Evolutionary conservation across 2,888 invertebrate species (phyloP).

Genomic region (Drosophila kokeensis): DNA sequence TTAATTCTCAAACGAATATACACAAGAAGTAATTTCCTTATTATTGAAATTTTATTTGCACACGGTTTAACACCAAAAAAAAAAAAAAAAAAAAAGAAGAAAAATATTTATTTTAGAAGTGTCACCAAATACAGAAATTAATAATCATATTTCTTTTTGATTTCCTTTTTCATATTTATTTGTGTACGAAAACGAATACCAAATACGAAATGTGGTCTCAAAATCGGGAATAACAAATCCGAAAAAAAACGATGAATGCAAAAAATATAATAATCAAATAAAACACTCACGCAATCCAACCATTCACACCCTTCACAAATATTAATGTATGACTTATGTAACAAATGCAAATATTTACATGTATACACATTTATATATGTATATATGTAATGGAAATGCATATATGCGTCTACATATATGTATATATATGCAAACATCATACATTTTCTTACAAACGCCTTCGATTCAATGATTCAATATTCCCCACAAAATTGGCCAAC

Average conservation of each 20-base stretch:
- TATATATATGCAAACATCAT: constrained; percentile 25
- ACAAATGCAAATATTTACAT: constrained; percentile 45
- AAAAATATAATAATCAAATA: constrained; percentile 58
- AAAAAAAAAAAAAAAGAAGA: neutral
- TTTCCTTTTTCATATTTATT: constrained; percentile 85
- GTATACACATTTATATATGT: constrained; percentile 31
- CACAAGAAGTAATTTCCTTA: constrained; percentile 16
- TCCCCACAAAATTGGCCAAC: constrained; percentile 40
- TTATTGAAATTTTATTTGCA: constrained; percentile 28
- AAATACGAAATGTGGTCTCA: constrained; percentile 84
- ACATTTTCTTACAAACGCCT: constrained; percentile 22
- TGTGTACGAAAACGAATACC: constrained; percentile 83
- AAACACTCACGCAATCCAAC: constrained; percentile 61
- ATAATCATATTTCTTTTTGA: constrained; percentile 84
- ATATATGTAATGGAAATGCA: constrained; percentile 30
- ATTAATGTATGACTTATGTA: constrained; percentile 55
- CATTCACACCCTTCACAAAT: constrained; percentile 52
- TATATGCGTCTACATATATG: constrained; percentile 31
- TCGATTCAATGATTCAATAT: constrained; percentile 22
- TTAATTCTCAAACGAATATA: constrained; percentile 11
- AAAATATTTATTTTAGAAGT: constrained; percentile 46
- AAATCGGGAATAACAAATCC: constrained; percentile 77
- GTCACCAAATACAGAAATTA: constrained; percentile 77
- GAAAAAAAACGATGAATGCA: constrained; percentile 75
- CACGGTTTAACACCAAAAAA: constrained; percentile 28